Percentiles rank a stretch among this genome's conserved stretches.
phyloP scores from a whole-genome alignment of 2,888 invertebrate species.

The Sepiola atlantica region DNA sequence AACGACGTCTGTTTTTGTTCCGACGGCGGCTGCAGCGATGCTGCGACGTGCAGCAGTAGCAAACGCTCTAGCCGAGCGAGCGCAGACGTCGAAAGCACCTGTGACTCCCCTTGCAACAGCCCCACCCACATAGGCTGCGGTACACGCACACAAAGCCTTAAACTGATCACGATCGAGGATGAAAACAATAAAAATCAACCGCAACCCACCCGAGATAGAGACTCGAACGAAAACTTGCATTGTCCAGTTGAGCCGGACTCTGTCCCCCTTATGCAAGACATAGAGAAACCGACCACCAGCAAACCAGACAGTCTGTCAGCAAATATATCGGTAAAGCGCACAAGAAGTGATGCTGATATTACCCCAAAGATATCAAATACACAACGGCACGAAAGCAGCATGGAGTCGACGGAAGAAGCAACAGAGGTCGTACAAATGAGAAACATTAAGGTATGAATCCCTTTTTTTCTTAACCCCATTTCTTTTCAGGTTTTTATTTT shows the following conservation, averaged over 20 bases:
- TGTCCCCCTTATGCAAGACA: slow-evolving; percentile 49
- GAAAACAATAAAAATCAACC: slow-evolving; percentile 58
- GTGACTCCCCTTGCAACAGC: slow-evolving; percentile 62
- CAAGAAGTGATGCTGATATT: slow-evolving; percentile 53
- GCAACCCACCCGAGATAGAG: slow-evolving; percentile 62
- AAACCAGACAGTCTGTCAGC: slow-evolving; percentile 47
- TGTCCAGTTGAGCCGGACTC: slow-evolving; percentile 55
- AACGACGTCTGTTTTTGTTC: slow-evolving; percentile 74
- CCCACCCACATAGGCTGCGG: slow-evolving; percentile 53
- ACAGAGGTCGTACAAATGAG: slow-evolving; percentile 51
- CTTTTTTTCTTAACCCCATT: neutral
- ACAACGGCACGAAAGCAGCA: slow-evolving; percentile 50
- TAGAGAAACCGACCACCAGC: slow-evolving; percentile 47
- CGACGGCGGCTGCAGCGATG: slow-evolving; percentile 71
- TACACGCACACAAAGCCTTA: slow-evolving; percentile 42
- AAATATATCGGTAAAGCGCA: slow-evolving; percentile 53
- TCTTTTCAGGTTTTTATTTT: neutral
- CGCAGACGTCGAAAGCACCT: slow-evolving; percentile 67
- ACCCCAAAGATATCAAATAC: slow-evolving; percentile 49
- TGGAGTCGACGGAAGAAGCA: slow-evolving; percentile 50
- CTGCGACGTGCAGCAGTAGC: slow-evolving; percentile 64
- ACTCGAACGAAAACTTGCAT: slow-evolving; percentile 69
- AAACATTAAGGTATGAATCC: slow-evolving; percentile 52
- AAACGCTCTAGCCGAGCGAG: slow-evolving; percentile 63
- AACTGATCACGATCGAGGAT: slow-evolving; percentile 57